A percentile compares a stretch with the other conserved stretches of the same genome.
These are phyloP conservation scores for Actinia equina DNA, from an alignment of 64 coral and sea anemone species.

Conservation along the genomic window DNA sequence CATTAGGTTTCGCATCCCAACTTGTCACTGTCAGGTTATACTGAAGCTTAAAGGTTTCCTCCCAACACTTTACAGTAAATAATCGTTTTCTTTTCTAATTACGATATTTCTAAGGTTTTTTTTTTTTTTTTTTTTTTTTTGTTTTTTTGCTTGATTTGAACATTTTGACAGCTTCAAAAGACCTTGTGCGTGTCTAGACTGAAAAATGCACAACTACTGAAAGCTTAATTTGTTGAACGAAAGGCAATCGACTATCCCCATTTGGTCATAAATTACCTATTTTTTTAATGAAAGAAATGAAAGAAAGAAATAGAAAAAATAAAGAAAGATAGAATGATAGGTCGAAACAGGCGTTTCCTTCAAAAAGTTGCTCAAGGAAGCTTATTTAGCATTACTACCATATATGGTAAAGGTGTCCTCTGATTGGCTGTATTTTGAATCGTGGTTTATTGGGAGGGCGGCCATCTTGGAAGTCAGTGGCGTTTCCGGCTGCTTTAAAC, in stretches of 20 bases:
- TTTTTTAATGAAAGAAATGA: too few species aligned
- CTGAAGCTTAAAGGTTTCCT: too few species aligned
- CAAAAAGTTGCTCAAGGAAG: background rate
- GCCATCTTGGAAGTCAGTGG: constrained; percentile 84
- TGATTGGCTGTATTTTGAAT: constrained; percentile 50
- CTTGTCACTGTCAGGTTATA: too few species aligned
- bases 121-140: too few species aligned
- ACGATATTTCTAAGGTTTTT: too few species aligned
- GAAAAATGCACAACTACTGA: too few species aligned
- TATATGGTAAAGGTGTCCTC: constrained; percentile 45
- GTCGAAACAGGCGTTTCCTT: constrained; percentile 2
- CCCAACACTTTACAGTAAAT: too few species aligned
- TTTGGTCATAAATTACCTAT: background rate
- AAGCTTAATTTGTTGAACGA: too few species aligned
- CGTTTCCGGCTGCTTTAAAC: constrained; percentile 80
- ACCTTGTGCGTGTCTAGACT: too few species aligned
- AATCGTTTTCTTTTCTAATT: too few species aligned
- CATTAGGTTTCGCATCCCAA: too few species aligned
- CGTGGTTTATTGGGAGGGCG: constrained; percentile 70
- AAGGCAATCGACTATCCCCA: too few species aligned
- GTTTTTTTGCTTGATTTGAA: background rate
- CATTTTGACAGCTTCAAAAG: background rate
- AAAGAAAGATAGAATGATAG: background rate
- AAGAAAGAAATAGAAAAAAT: background rate
- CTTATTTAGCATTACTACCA: constrained; percentile 20